Percentiles rank a stretch among this genome's conserved stretches.
Conservation (phyloP, 2,797 vertebrate species). For the Carcharodon carcharias region DNA sequence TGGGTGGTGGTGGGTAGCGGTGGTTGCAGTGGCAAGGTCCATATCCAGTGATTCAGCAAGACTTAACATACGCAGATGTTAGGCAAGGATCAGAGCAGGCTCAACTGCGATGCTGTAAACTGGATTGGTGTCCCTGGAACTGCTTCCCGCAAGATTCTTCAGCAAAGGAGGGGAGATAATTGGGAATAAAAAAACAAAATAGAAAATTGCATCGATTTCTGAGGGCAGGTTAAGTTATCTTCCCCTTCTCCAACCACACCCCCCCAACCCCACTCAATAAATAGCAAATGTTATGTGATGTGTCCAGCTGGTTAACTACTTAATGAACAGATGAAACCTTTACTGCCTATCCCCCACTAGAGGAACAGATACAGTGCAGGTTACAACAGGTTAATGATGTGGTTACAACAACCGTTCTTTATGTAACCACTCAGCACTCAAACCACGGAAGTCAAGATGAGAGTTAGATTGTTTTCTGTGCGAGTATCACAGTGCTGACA, state of each 20-base stretch:
- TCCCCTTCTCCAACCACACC: neutral
- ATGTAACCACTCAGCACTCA: neutral
- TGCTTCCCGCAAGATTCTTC: neutral
- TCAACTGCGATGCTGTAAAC: neutral
- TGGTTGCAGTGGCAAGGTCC: neutral
- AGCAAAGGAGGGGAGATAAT: neutral
- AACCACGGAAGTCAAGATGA: conserved; percentile 9
- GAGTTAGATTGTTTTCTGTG: conserved; percentile 3
- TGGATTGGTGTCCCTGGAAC: neutral
- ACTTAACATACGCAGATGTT: neutral
- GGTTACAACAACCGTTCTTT: neutral
- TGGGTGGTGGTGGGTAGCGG: neutral
- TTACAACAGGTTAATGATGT: neutral
- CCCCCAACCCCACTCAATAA: neutral
- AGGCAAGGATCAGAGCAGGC: neutral
- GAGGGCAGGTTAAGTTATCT: neutral
- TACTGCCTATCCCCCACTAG: neutral
- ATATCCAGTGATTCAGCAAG: neutral
- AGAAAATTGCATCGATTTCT: neutral
- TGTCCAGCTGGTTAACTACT: neutral
- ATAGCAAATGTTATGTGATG: neutral
- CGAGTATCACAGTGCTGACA: neutral
- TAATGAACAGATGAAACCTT: neutral
- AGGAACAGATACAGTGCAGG: neutral
- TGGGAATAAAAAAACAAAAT: neutral